A percentile compares a stretch with the other conserved stretches of the same genome.
phyloP scores from a whole-genome alignment of 1,140 invertebrate species.

The Battus philenor region DNA sequence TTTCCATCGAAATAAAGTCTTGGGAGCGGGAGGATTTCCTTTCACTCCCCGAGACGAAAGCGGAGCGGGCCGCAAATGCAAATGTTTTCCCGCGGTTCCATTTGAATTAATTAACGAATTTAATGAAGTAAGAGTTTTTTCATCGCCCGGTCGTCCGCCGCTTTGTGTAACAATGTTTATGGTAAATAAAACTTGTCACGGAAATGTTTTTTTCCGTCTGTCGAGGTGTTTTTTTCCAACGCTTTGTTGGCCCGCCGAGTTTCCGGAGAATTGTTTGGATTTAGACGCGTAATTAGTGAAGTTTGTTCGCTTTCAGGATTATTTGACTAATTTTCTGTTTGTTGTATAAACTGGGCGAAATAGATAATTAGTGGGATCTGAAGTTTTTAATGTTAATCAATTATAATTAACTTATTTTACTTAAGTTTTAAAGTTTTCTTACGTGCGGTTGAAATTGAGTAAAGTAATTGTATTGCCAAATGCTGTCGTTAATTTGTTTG shows the following conservation, averaged over 20 bases:
- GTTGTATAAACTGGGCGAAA: slow-evolving; percentile 48
- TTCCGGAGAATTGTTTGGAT: slow-evolving; percentile 58
- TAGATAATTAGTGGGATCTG: slow-evolving; percentile 37
- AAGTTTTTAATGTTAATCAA: too few species aligned
- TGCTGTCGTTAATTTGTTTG: too few species aligned
- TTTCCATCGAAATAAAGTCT: slow-evolving; percentile 31
- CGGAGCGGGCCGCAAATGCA: slow-evolving; percentile 42
- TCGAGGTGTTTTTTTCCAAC: slow-evolving; percentile 50
- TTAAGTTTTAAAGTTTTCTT: too few species aligned
- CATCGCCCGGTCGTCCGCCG: slow-evolving; percentile 34
- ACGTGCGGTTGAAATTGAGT: too few species aligned
- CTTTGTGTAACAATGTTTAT: slow-evolving; percentile 67
- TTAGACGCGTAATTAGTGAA: slow-evolving; percentile 72
- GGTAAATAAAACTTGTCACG: slow-evolving; percentile 73
- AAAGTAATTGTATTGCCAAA: too few species aligned
- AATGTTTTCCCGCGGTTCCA: slow-evolving; percentile 69
- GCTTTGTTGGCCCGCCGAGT: slow-evolving; percentile 43
- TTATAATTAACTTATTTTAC: too few species aligned
- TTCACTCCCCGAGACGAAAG: slow-evolving; percentile 49
- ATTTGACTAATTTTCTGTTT: slow-evolving; percentile 52
- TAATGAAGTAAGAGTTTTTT: slow-evolving; percentile 67
- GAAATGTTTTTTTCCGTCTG: slow-evolving; percentile 69
- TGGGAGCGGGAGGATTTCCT: slow-evolving; percentile 38
- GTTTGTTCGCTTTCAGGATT: slow-evolving; percentile 57
- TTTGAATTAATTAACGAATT: slow-evolving; percentile 73